These are phyloP conservation scores for Nebria brevicollis DNA, from an alignment of 2,888 invertebrate genomes.

Conservation along the genomic window DNA sequence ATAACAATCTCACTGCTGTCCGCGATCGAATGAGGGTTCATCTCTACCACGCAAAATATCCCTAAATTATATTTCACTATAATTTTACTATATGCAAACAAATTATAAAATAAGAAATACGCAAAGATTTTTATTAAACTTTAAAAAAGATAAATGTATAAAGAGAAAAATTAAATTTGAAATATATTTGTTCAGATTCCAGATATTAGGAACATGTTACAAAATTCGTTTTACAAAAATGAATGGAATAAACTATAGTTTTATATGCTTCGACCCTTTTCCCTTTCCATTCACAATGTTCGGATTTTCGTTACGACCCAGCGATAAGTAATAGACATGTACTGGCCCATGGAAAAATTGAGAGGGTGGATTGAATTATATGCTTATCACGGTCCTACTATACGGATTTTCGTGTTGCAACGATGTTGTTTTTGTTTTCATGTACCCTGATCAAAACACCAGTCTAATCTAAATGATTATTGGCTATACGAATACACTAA, in stretches of 20 bases:
- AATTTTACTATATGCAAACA: not conserved
- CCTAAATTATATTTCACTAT: not conserved
- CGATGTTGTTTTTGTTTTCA: not conserved
- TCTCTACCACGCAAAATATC: not conserved
- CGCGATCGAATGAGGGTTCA: not conserved
- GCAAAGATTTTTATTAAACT: too few relatives aligned
- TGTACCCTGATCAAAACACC: not conserved
- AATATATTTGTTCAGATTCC: not conserved
- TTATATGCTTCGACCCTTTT: not conserved
- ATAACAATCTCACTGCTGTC: constrained; percentile 32
- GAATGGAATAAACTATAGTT: not conserved
- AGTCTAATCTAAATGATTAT: not conserved
- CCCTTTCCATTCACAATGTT: not conserved
- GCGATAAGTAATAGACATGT: constrained; percentile 14
- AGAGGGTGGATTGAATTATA: constrained; percentile 14
- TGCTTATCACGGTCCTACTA: constrained; percentile 7
- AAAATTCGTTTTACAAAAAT: not conserved
- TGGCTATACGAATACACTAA: not conserved
- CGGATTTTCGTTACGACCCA: not conserved
- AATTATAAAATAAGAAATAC: too few relatives aligned
- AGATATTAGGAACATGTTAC: not conserved
- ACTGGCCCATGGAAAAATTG: not conserved
- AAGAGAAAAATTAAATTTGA: too few relatives aligned
- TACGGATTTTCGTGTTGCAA: not conserved
- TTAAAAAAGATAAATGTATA: too few relatives aligned